These are phyloP conservation scores for Agrotis segetum DNA, from an alignment of 2,888 invertebrate species.

Conservation along the genomic window DNA sequence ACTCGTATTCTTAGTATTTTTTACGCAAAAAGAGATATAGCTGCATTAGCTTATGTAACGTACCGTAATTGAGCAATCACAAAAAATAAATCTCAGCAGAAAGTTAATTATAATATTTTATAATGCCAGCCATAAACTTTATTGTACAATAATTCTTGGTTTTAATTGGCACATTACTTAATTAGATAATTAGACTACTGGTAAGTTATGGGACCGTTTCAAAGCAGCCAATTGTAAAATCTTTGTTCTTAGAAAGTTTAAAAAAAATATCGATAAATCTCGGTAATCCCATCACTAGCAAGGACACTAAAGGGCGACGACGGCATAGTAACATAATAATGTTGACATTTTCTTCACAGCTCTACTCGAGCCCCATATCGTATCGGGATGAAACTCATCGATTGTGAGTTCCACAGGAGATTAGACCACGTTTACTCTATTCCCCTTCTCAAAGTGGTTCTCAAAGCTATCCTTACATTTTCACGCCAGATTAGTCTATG, in stretches of 20 bases:
- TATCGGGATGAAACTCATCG: conserved; percentile 78
- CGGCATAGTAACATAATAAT: conserved; percentile 78
- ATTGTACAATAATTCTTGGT: neutral
- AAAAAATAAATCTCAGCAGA: neutral
- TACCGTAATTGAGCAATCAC: neutral
- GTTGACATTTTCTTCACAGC: conserved; percentile 82
- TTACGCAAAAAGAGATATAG: no score
- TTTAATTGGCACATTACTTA: conserved; percentile 13
- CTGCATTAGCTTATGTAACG: neutral
- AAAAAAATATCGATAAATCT: conserved; percentile 43
- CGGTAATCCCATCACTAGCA: conserved; percentile 49
- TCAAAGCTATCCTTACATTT: conserved; percentile 69
- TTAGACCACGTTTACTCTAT: conserved; percentile 79
- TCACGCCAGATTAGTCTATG: conserved; percentile 76
- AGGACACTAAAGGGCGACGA: conserved; percentile 63
- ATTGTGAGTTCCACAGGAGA: conserved; percentile 83
- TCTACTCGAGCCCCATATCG: conserved; percentile 60
- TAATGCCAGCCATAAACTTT: neutral
- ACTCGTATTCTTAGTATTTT: no score
- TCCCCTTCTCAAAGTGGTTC: conserved; percentile 67
- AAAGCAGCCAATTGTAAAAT: neutral
- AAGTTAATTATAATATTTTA: conserved; percentile 4
- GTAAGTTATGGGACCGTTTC: neutral
- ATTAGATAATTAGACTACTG: neutral
- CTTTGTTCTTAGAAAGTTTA: no score